Conservation (phyloP, 2,797 vertebrate species). For the Hirundo rustica region DNA sequence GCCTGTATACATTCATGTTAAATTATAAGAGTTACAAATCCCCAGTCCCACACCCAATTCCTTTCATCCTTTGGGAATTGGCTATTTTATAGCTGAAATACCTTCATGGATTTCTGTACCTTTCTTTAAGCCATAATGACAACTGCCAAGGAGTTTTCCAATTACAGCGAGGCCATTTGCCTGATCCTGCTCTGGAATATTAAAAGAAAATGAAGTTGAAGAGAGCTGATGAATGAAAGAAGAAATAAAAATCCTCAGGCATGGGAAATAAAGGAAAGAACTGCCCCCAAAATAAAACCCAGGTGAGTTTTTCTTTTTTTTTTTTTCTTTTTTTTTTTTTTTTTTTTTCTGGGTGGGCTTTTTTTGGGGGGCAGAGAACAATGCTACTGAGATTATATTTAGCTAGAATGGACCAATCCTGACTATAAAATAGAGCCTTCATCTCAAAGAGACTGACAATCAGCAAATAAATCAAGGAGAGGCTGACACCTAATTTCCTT, state of each 20-base stretch:
- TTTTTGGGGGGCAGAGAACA: background rate
- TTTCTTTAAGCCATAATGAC: background rate
- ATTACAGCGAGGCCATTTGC: fast-evolving
- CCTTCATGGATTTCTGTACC: background rate
- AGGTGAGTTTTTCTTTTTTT: background rate
- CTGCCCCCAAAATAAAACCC: background rate
- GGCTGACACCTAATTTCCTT: background rate
- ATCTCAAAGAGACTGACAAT: background rate
- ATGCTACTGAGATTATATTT: background rate
- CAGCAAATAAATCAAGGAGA: background rate
- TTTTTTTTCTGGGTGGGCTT: background rate
- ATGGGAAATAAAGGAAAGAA: background rate
- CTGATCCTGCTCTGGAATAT: background rate
- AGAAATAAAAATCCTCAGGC: background rate
- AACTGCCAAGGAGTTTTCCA: background rate
- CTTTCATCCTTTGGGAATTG: background rate
- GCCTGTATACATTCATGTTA: background rate
- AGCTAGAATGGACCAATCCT: background rate
- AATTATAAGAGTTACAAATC: background rate
- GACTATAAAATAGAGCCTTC: background rate
- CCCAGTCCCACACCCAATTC: background rate
- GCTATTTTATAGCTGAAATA: background rate
- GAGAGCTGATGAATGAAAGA: background rate
- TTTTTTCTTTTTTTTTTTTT: background rate
- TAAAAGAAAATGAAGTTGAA: background rate